A percentile compares a stretch with the other conserved stretches of the same genome.
Evolutionary conservation across 2,113 vertebrate species (phyloP).

Genomic region (Heterocephalus glaber): DNA sequence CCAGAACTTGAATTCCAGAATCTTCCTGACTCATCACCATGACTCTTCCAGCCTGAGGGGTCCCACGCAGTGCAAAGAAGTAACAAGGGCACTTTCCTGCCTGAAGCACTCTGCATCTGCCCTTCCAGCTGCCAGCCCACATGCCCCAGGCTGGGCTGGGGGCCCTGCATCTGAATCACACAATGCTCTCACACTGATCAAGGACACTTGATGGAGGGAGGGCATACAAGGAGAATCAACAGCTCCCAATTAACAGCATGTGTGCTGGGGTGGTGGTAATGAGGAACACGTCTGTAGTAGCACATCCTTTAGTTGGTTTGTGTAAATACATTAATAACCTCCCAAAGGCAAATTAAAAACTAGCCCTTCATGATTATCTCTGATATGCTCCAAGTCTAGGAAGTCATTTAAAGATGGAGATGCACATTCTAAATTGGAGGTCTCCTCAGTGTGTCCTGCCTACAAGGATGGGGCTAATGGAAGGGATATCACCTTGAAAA

Average conservation of each 20-base stretch:
- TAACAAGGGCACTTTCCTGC: not conserved
- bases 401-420: not conserved
- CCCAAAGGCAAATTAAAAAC: not conserved
- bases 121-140: not conserved
- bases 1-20: not conserved
- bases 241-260: constrained; percentile 34
- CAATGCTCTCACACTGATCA: rapidly evolving
- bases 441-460: not conserved
- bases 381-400: not conserved
- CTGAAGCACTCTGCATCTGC: not conserved
- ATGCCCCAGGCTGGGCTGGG: not conserved
- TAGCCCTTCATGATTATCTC: constrained; percentile 16
- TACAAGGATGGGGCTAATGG: not conserved
- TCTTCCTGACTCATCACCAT: not conserved
- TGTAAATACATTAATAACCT: rapidly evolving
- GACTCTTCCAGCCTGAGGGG: not conserved
- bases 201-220: not conserved
- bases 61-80: not conserved
- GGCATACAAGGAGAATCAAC: not conserved
- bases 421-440: not conserved
- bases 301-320: constrained; percentile 44
- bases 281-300: not conserved
- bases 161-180: not conserved
- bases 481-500: not conserved
- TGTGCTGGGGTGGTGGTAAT: not conserved